Evolutionary conservation across 2,888 invertebrate species (phyloP).

Genomic region (Kuschelorhynchus macadamiae): DNA sequence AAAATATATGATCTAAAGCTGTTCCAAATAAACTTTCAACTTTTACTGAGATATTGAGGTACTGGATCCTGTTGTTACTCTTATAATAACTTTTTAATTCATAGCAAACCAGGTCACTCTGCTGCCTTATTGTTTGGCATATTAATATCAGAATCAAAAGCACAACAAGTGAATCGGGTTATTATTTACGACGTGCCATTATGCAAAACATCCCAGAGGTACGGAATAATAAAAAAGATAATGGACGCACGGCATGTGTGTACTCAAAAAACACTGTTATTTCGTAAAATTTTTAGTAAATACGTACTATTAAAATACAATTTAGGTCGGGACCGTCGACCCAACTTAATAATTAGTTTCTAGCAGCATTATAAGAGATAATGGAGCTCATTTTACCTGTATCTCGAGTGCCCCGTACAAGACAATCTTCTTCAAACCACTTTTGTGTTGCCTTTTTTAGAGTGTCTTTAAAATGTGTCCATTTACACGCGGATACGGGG

Average conservation of each 20-base stretch:
- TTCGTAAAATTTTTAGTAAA: slow-evolving; percentile 60
- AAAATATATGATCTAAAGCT: too few species aligned
- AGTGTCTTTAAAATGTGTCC: slow-evolving; percentile 13
- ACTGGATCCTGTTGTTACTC: too few species aligned
- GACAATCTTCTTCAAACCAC: slow-evolving; percentile 20
- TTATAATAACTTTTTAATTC: too few species aligned
- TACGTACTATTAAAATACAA: slow-evolving; percentile 62
- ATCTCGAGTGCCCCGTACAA: slow-evolving; percentile 22
- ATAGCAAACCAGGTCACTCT: too few species aligned
- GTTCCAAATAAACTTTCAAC: too few species aligned
- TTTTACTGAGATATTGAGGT: too few species aligned
- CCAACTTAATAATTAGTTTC: slow-evolving; percentile 41
- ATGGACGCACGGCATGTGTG: slow-evolving; percentile 18
- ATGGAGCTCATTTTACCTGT: slow-evolving; percentile 38
- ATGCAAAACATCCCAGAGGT: slow-evolving; percentile 15
- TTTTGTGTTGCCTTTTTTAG: slow-evolving; percentile 24
- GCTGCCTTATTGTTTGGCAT: too few species aligned
- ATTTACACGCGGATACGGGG: slow-evolving; percentile 9
- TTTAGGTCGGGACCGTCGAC: slow-evolving; percentile 55
- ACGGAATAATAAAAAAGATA: slow-evolving; percentile 22
- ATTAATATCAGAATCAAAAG: too few species aligned
- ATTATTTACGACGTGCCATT: too few species aligned
- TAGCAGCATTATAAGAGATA: slow-evolving; percentile 38
- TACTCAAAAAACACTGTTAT: slow-evolving; percentile 53
- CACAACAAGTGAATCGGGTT: too few species aligned